These are phyloP conservation scores for Aphaenogaster rudis DNA, from an alignment of 1,140 invertebrate genomes.

Conservation along the genomic window DNA sequence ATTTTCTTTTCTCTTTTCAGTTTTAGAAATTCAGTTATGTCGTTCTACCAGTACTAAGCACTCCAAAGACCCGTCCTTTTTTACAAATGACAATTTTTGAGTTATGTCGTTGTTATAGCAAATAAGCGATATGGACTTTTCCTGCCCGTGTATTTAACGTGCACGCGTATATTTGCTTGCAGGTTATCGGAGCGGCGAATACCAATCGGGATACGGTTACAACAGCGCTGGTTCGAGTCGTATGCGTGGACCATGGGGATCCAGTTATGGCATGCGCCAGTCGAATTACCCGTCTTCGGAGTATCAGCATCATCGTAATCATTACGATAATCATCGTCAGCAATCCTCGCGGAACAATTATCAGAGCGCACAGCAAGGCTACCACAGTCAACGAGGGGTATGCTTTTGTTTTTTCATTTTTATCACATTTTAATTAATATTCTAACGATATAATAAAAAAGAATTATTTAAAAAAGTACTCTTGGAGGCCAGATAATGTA, in stretches of 20 bases:
- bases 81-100: too few species aligned
- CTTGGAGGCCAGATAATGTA: not conserved
- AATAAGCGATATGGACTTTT: not conserved
- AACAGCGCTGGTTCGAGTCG: constrained; percentile 63
- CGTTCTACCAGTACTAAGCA: too few species aligned
- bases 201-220: constrained; percentile 72
- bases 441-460: too few species aligned
- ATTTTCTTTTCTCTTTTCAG: too few species aligned
- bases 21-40: too few species aligned
- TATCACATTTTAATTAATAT: not conserved
- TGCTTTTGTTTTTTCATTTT: not conserved
- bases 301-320: constrained; percentile 61
- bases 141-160: not conserved
- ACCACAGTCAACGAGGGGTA: constrained; percentile 45
- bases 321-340: constrained; percentile 62
- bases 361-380: constrained; percentile 31
- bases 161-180: constrained; percentile 44
- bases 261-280: constrained; percentile 39
- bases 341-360: constrained; percentile 53
- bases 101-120: too few species aligned
- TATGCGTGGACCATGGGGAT: constrained; percentile 62
- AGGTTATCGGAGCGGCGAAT: constrained; percentile 79
- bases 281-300: constrained; percentile 40
- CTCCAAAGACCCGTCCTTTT: too few species aligned
- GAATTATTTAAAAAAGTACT: not conserved